Percentiles rank a stretch among this genome's conserved stretches.
Evolutionary conservation across 2,113 vertebrate species (phyloP).

Genomic region (Oxyruncus cristatus): DNA sequence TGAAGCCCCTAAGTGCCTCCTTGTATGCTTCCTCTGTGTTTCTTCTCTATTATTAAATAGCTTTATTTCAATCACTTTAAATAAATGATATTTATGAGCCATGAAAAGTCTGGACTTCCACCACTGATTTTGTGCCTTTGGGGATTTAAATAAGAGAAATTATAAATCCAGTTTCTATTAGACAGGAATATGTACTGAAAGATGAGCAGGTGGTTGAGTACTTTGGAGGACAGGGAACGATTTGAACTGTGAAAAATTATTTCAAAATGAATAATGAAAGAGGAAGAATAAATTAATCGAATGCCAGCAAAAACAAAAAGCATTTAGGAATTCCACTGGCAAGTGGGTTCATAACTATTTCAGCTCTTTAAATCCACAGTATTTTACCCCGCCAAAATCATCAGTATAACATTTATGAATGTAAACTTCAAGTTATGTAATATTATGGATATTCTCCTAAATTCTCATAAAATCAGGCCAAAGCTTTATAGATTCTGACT

Average conservation of each 20-base stretch:
- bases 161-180: not conserved
- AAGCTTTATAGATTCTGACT: not conserved
- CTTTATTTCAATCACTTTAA: not conserved
- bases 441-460: too few relatives aligned
- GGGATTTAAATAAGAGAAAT: not conserved
- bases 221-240: not conserved
- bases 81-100: not conserved
- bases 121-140: not conserved
- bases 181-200: not conserved
- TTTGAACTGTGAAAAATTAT: not conserved
- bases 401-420: not conserved
- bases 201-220: not conserved
- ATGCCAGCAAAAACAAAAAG: not conserved
- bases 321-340: not conserved
- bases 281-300: not conserved
- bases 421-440: not conserved
- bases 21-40: not conserved
- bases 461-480: not conserved
- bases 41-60: conserved; percentile 3
- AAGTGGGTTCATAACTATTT: not conserved
- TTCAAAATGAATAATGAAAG: not conserved
- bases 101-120: not conserved
- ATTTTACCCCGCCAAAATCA: not conserved
- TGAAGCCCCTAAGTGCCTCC: not conserved
- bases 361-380: not conserved